Base-by-base conservation (phyloP, 2,113 vertebrate species). In the Myotis yumanensis region DNA sequence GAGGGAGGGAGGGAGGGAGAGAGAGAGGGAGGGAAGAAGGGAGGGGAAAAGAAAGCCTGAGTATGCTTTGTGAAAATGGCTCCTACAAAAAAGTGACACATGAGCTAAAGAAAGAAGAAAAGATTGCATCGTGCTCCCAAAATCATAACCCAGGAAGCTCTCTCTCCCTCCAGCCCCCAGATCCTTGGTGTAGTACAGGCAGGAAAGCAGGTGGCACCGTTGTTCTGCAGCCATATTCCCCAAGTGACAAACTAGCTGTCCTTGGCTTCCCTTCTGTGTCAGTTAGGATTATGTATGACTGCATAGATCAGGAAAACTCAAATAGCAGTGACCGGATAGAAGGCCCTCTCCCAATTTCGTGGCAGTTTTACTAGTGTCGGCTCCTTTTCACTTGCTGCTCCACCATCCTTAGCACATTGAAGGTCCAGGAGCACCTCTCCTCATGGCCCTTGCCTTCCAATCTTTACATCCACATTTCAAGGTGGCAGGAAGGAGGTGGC, bases 141-240 rank as follows among this genome's bases (percentile, higher is more conserved):
- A 30, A 52, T 64, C 35, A 30, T 1, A 30, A 25, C n/a, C 48
- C 5, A 7, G 30, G 46, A 57, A 68, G 64, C 30, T 25, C 8
- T 12, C 17, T 71, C 46, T 37, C 11, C 12, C n/a, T 52, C 62
- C n/a, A 28, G 9, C 32, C 37, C 77, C 52, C 48, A 46, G 86
- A 22, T 9, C 23, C 23, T 16, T n/a, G 15, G 57, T 48, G 52
- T 8, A 20, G 14, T 35, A 4, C 4, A n/a, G 32, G 46, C 28
- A 68, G 28, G 40, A 59, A 40, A 25, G 11, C 28, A 66, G 43
- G 22, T 35, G 51, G 37, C 69, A 46, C 2, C 22, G 16, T 4
- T 68, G 22, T 48, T n/a, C 4, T 30, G 28, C 51, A 5, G 3
- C 32, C 4, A 0, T 64, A 0, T 59, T 23, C 32, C 43, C 59